phyloP scores from a whole-genome alignment of 2,797 vertebrate genomes.

The Gymnodraco acuticeps region DNA sequence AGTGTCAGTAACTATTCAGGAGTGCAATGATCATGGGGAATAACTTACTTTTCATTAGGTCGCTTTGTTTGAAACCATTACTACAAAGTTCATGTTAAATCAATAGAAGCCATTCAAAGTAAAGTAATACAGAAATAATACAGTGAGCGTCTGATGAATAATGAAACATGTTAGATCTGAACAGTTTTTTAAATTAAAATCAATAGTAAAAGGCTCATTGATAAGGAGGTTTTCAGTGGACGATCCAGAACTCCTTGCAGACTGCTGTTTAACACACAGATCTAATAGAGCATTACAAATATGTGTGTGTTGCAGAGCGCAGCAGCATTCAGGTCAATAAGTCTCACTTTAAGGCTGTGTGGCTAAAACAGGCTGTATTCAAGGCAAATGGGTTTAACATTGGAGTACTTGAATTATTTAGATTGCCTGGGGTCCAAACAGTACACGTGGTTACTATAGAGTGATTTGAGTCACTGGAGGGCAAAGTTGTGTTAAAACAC shows the following conservation, averaged over 20 bases:
- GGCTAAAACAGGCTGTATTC: constrained; percentile 37
- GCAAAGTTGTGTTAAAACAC: constrained; percentile 69
- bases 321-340: constrained; percentile 22
- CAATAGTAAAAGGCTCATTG: not conserved
- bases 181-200: not conserved
- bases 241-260: not conserved
- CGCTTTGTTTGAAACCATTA: constrained; percentile 2
- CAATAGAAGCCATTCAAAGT: constrained; percentile 23
- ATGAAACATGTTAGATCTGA: constrained; percentile 5
- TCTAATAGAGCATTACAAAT: not conserved
- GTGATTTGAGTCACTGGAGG: constrained; percentile 40
- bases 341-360: constrained; percentile 29
- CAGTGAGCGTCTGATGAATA: constrained; percentile 18
- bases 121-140: constrained; percentile 21
- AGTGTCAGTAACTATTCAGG: not conserved
- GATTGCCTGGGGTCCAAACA: constrained; percentile 26
- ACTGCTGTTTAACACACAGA: not conserved
- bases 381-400: constrained; percentile 50
- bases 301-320: not conserved
- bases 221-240: not conserved
- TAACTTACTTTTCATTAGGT: constrained; percentile 16
- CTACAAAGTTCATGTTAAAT: constrained; percentile 17
- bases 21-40: not conserved
- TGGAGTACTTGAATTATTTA: constrained; percentile 70
- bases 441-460: constrained; percentile 35